Base-by-base conservation (phyloP, 1,140 invertebrate genomes). In the Brachionus rotundiformis region DNA sequence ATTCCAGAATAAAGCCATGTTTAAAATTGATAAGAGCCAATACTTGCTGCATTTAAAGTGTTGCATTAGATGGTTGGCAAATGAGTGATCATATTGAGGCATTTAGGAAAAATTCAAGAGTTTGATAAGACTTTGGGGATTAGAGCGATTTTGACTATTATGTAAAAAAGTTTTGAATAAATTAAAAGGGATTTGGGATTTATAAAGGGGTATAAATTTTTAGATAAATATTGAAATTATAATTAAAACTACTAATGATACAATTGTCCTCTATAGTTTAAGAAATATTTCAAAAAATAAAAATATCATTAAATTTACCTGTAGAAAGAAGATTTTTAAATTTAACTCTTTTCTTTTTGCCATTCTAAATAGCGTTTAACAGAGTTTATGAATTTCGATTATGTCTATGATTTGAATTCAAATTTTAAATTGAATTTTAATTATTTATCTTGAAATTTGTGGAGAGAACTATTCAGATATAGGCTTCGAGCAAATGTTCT, bases 161-260 rank as follows among this genome's bases (percentile, higher is more conserved):
- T 63, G 61, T 63, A 63, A 63, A 68, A 68, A 68, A 68, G 63
- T 68, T 68, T 68, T 68, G 63, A 68, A 68, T 68, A 33, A 68
- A 68, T 68, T 68, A 33, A 68, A 68, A 16, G 63, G 63, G 63
- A 68, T 68, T 68, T 68, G 63, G 31, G 63, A 68, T 68, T 68
- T 68, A 36, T 36, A 68, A 68, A 36, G 29, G 29, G 23, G 11
- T 68, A 68, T 36, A 68, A 68, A 36, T 68, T 68, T 68, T 36
- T 33, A 68, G 63, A 68, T 68, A 68, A 68, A 68, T 68, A 68
- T 68, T 68, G 63, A 68, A 68, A 68, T 68, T 68, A 68, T 68
- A 68, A 68, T 68, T 68, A 68, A 68, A 68, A 68, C 63, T 33
- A n/a, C 63, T 68, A 68, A 68, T 68, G 63, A 68, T 68, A 68